Percentiles rank a stretch among this genome's conserved stretches.
phyloP scores from a whole-genome alignment of 53 echinoderm and acorn worm species.

The Temnopleurus reevesii region DNA sequence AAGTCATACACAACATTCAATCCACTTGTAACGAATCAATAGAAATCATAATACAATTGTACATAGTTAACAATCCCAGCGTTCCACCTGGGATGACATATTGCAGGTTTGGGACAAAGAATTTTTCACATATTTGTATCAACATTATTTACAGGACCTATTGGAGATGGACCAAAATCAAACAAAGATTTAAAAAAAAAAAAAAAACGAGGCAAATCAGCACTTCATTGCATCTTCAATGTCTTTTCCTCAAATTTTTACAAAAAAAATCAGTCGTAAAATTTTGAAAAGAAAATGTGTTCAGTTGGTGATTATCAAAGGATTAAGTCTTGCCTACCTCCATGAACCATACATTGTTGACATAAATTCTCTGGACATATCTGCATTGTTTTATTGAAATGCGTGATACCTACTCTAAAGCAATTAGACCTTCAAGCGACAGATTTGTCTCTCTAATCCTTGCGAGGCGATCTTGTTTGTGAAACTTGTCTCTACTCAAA shows the following conservation, averaged over 20 bases:
- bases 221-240: too few relatives aligned
- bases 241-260: too few relatives aligned
- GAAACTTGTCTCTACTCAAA: neutral
- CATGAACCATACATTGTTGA: neutral
- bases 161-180: neutral
- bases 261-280: neutral
- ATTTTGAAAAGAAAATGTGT: neutral
- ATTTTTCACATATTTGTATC: neutral
- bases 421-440: neutral
- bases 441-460: neutral
- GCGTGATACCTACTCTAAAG: neutral
- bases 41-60: neutral
- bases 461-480: neutral
- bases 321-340: neutral
- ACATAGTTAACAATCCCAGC: neutral
- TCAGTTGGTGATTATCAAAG: neutral
- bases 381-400: neutral
- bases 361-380: neutral
- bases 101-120: neutral
- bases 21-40: neutral
- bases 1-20: slow-evolving; percentile 8
- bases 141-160: neutral
- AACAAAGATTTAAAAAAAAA: too few relatives aligned
- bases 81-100: neutral
- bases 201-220: neutral